Base-by-base conservation (phyloP, 2,888 invertebrate species). In the Drosophila kuntzei region DNA sequence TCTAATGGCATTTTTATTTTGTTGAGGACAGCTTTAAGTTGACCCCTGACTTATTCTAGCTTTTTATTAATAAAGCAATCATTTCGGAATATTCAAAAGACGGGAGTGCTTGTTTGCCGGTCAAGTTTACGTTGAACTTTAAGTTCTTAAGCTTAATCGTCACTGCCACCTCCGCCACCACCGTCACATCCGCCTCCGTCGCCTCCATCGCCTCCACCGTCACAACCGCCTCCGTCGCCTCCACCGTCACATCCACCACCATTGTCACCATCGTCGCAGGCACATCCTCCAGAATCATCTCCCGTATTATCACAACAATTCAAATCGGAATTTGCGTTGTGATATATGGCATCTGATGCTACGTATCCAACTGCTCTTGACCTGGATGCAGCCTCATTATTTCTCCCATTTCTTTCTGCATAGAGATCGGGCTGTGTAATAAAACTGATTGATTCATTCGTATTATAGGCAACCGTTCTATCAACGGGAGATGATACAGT, bases 121-220 rank as follows among this genome's bases (percentile, higher is more conserved):
- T 32, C 12, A 5, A 29, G 47, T 18, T 8, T 12, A 12, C 11
- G 16, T 14, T 16, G 9, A 11, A 14, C 6, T 20, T 20, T 12
- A 18, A 18, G 20, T n/a, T 32, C 14, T n/a, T n/a, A n/a, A n/a
- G n/a, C n/a, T n/a, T 43, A 54, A 41, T 54, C n/a, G n/a, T 53
- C 39, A 18, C 12, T 6, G 25, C 37, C 25, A 7, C 41, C 25
- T 18, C 16, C n/a, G 3, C 7, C 14, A 18, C 36, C 61, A 46
- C 12, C 9, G 7, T 22, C 46, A 3, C 22, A 27, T 1, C 53
- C 58, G 32, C 14, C 49, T n/a, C 32, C 32, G 5, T 32, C 58
- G 14, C 39, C 58, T 2, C 32, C 22, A 25, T 16, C 18, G 0
- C 27, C 16, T 16, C 16, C 55, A 16, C 14, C 25, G 16, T 39